These are phyloP conservation scores for Cladorhizidae sp. DNA, from an alignment of 37 sponge, comb jelly and placozoan genomes.

Conservation along the genomic window DNA sequence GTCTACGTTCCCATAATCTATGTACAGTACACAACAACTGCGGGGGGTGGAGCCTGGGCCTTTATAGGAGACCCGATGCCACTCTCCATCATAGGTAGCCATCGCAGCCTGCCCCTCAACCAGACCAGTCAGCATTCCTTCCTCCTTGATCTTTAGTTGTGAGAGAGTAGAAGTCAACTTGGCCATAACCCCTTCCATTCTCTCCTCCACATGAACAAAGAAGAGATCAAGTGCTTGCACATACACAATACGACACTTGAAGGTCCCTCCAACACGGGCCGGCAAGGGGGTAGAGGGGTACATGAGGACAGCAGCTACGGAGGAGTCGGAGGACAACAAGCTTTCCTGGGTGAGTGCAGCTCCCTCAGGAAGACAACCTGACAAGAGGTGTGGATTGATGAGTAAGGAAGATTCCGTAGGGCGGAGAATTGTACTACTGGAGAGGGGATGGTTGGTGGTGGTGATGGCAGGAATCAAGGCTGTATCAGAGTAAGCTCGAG, in stretches of 20 bases:
- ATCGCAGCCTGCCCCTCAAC: neutral
- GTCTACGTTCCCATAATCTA: conserved; percentile 23
- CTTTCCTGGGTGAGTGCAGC: too few species aligned
- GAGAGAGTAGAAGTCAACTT: neutral
- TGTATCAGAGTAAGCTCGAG: too few species aligned
- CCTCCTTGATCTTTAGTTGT: neutral
- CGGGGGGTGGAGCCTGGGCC: neutral
- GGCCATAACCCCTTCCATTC: too few species aligned
- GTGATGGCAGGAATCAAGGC: too few species aligned
- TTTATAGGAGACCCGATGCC: neutral
- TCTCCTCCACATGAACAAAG: neutral
- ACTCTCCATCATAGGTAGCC: neutral
- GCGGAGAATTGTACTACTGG: too few species aligned
- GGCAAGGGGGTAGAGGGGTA: neutral
- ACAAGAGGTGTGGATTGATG: too few species aligned
- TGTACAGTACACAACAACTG: neutral
- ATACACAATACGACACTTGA: neutral
- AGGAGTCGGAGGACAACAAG: too few species aligned
- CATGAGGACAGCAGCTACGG: too few species aligned
- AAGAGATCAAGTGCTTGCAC: neutral
- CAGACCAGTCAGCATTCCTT: neutral
- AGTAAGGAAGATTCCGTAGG: too few species aligned
- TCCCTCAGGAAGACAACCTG: too few species aligned
- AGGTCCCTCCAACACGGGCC: neutral
- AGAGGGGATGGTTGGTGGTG: too few species aligned